Evolutionary conservation across 2,888 invertebrate genomes (phyloP).

Genomic region (Acanthoscelides obtectus): DNA sequence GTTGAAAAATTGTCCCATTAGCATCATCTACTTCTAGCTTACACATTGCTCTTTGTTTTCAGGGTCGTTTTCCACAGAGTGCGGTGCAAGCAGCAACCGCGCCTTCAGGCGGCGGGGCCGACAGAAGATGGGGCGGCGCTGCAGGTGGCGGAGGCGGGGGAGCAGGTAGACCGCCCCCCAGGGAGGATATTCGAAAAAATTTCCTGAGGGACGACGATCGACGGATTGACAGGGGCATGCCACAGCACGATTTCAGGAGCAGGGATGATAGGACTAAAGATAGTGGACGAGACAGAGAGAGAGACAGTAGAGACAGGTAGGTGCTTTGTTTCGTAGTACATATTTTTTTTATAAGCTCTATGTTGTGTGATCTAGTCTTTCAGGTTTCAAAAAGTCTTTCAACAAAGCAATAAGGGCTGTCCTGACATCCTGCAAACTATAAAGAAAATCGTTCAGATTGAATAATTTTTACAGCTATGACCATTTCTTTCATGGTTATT

Average conservation of each 20-base stretch:
- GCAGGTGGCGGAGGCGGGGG: slow-evolving; percentile 27
- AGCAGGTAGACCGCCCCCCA: slow-evolving; percentile 16
- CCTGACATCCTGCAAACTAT: too few relatives aligned
- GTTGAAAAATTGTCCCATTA: too few relatives aligned
- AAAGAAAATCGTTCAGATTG: too few relatives aligned
- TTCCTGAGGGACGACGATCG: slow-evolving; percentile 40
- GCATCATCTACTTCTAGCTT: too few relatives aligned
- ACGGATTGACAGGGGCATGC: slow-evolving; percentile 29
- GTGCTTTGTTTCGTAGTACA: too few relatives aligned
- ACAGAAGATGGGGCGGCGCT: slow-evolving; percentile 38
- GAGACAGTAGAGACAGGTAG: slow-evolving; percentile 14
- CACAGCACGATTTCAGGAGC: slow-evolving; percentile 33
- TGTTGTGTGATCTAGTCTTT: too few relatives aligned
- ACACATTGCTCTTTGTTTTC: too few relatives aligned
- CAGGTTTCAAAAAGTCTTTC: too few relatives aligned
- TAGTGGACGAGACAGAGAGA: slow-evolving; percentile 16
- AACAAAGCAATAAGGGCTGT: too few relatives aligned
- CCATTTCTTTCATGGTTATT: too few relatives aligned
- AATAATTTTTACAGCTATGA: too few relatives aligned
- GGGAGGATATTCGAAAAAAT: slow-evolving; percentile 36
- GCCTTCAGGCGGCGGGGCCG: slow-evolving; percentile 17
- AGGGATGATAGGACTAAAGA: slow-evolving; percentile 26
- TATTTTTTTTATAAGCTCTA: too few relatives aligned
- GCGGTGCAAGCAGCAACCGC: slow-evolving; percentile 34
- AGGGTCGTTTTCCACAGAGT: slow-evolving; percentile 43